Evolutionary conservation across 2,113 vertebrate genomes (phyloP), one percentile per base, ranked within the genome.

Genomic region (Albula goreensis): DNA sequence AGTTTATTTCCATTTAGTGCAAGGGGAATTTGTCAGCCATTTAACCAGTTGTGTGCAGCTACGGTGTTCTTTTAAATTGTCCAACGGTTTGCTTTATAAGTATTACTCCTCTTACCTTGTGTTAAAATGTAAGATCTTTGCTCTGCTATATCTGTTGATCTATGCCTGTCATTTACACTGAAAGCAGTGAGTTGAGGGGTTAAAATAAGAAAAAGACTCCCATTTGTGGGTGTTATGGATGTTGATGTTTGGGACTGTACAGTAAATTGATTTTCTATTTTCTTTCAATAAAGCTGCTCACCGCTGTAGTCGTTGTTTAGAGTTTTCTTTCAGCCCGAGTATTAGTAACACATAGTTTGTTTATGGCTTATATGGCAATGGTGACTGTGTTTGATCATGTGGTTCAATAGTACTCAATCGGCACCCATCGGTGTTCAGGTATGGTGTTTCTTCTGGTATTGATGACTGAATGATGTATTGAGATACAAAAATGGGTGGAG

Each of bases 251-350:
- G 81, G 41, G 66, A 86, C 41, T 60, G 85, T 79, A 83, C 19
- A 19, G 17, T 78, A 50, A 12, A 50, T 48, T 78, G 50, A 51
- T 51, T 50, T 66, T 48, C 10, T 60, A 5, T 77, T 48, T 88
- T 81, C 57, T 80, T 87, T 86, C 82, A 89, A 86, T 89, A 82
- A 86, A 86, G 86, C 74, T 87, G 78, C 86, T 82, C 84, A 86
- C 25, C 51, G 80, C 87, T 83, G 83, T 82, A 31, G n/a, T n/a
- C 22, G 22, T 74, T 63, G 17, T 66, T 66, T 74, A n/a, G n/a
- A 22, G 31, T 74, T 41, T 74, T 74, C 6, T 31, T 74, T 2
- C 70, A 31, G 31, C n/a, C 12, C 31, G 31, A 41, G 53, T 9
- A 56, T 56, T 56, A 56, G 53, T 12, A 56, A 12, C 12, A 12